Evolutionary conservation across 2,113 vertebrate genomes (phyloP), one percentile per base, ranked within the genome.

Genomic region (Gallinago jamesoni): DNA sequence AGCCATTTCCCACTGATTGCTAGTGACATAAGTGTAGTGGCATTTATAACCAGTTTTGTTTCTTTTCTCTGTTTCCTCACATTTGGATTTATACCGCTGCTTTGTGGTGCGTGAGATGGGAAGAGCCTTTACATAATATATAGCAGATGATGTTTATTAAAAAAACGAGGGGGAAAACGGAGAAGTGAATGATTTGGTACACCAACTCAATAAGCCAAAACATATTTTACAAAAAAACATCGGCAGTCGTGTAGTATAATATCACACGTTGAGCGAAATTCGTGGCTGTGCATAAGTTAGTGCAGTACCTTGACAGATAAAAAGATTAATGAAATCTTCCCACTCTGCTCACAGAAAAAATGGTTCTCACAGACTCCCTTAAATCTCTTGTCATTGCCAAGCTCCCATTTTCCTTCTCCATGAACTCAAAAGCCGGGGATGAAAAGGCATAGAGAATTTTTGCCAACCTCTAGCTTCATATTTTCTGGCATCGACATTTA

Each of bases 291-390:
- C 93, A 97, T 98, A 97, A 97, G 96, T 97, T 96, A 98, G 81
- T 87, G 88, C 93, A 70, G 81, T 95, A 92, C 69, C 87, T 90
- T 87, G 97, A 95, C 92, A 97, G 93, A 90, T 74, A 91, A 90
- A 95, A 93, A 91, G 94, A 96, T 95, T 96, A 98, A 98, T 94
- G 96, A 97, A 97, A 96, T 93, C 90, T 91, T 93, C 81, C 66
- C 62, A 79, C 81, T 89, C 50, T 88, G 83, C 89, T 84, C 76
- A 57, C 69, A 73, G 76, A 56, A 94, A 96, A 97, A 92, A 91
- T 23, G 39, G 30, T 90, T 93, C 88, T 82, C 66, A 68, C 89
- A 95, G 81, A 89, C 52, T 68, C 68, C 45, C 76, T 92, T 78
- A 88, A 84, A 93, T 94, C 68, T 87, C 84, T 93, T 77, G 59